Evolutionary conservation across 2,797 vertebrate species (phyloP), one percentile per base, ranked within the genome.

Genomic region (Leuciscus waleckii): DNA sequence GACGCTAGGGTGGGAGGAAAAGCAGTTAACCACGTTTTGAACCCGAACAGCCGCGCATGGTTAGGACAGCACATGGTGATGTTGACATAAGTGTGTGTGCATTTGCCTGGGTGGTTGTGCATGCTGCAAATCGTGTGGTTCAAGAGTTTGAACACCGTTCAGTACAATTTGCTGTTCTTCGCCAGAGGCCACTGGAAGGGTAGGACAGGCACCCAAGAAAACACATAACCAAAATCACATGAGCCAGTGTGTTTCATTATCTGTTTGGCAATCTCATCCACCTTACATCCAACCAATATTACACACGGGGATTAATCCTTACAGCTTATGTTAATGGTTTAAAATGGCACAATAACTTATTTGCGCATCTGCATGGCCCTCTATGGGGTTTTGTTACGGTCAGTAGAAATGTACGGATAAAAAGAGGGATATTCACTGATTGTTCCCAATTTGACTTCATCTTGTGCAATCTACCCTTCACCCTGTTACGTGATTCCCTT

Each of bases 211-310:
- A 88, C 80, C 83, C 49, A 77, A 82, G 56, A 85, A 87, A 77
- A 81, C 16, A 54, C 81, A 85, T 71, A 75, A 89, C 75, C 75
- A 81, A 83, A 76, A 79, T 65, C 80, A 88, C 46, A 68, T 67
- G 32, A 37, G n/a, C 80, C 49, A 79, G 61, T 79, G 75, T 86
- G 79, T 88, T 88, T 88, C 84, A 89, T 85, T 86, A 85, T 76
- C 75, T 70, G 41, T 37, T 85, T 86, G 82, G 84, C 84, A 80
- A 73, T 26, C 32, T 73, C 1, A 21, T 49, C 39, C 43, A 61
- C 56, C 61, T 79, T 37, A 58, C 35, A 82, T 63, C 63, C 32
- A 35, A 79, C 23, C 23, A 73, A 85, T 74, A 41, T 26, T 74
- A 49, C 37, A 79, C 35, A 37, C 5, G 1, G 85, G 70, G 65